Evolutionary conservation across 2,888 invertebrate species (phyloP).

Genomic region (Pharmacophagus antenor): DNA sequence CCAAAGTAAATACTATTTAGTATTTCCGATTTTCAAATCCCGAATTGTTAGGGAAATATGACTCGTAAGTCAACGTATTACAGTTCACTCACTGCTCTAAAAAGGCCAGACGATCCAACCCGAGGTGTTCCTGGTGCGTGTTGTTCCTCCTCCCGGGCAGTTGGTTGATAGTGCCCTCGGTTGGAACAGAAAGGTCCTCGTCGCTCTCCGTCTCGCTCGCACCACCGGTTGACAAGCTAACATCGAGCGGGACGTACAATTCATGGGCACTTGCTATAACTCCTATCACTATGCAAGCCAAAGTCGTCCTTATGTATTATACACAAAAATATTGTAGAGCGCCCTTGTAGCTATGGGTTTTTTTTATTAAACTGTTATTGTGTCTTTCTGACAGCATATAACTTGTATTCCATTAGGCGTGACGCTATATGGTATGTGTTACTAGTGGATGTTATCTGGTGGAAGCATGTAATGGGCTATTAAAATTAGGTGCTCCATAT

Average conservation of each 20-base stretch:
- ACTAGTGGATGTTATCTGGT: neutral
- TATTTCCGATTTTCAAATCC: too few species aligned
- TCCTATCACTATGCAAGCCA: slow-evolving; percentile 27
- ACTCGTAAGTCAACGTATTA: slow-evolving; percentile 27
- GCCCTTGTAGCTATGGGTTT: too few species aligned
- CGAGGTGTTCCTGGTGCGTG: slow-evolving; percentile 72
- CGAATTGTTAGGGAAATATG: slow-evolving; percentile 11
- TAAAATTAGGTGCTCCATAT: slow-evolving; percentile 27
- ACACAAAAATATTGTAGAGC: neutral
- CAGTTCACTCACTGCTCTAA: slow-evolving; percentile 62
- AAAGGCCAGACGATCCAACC: slow-evolving; percentile 47
- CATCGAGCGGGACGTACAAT: slow-evolving; percentile 56
- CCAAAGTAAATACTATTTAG: neutral
- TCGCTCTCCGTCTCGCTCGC: slow-evolving; percentile 89
- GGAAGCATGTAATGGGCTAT: slow-evolving; percentile 5
- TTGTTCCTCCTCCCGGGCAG: slow-evolving; percentile 59
- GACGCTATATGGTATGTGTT: too few species aligned
- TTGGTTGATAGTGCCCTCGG: slow-evolving; percentile 55
- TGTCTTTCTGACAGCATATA: too few species aligned
- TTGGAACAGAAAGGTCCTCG: slow-evolving; percentile 80
- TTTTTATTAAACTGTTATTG: neutral
- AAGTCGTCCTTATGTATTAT: slow-evolving; percentile 4
- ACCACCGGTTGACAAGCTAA: slow-evolving; percentile 73
- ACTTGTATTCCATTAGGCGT: too few species aligned
- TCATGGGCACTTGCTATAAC: slow-evolving; percentile 31